phyloP scores from a whole-genome alignment of 2,797 vertebrate species.

The Zenarchopterus dispar region DNA sequence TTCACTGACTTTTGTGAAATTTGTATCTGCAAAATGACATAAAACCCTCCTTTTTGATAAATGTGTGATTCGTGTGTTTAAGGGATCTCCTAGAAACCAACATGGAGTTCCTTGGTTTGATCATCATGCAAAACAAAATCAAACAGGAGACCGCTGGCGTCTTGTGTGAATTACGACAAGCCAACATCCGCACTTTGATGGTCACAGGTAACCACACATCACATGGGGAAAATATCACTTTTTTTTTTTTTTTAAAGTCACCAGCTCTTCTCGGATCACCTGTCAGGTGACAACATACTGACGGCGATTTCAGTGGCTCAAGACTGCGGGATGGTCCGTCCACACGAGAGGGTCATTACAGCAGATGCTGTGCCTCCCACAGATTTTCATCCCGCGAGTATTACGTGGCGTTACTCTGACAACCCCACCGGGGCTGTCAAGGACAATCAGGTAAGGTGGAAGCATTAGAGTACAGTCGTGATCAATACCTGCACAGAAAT shows the following conservation, averaged over 20 bases:
- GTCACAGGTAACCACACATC: slow-evolving; percentile 87
- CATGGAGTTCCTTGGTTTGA: slow-evolving; percentile 95
- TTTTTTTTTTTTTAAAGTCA: neutral
- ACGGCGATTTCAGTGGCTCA: slow-evolving; percentile 97
- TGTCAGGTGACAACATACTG: slow-evolving; percentile 95
- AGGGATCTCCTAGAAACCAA: slow-evolving; percentile 93
- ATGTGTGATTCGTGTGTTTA: slow-evolving; percentile 7
- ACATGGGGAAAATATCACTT: neutral
- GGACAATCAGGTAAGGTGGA: slow-evolving; percentile 62
- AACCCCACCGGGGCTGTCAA: slow-evolving; percentile 68
- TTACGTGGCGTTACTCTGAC: slow-evolving; percentile 94
- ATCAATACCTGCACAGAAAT: no score
- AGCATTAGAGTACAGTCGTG: no score
- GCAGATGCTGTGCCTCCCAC: slow-evolving; percentile 92
- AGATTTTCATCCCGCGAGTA: slow-evolving; percentile 89
- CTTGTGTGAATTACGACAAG: slow-evolving; percentile 88
- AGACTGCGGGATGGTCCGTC: slow-evolving; percentile 94
- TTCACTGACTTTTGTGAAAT: no score
- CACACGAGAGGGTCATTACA: slow-evolving; percentile 92
- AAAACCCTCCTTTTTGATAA: neutral
- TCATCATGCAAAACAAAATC: slow-evolving; percentile 99
- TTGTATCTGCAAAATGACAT: no score
- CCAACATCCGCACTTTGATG: slow-evolving; percentile 96
- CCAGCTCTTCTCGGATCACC: neutral
- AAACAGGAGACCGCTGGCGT: slow-evolving; percentile 92